Evolutionary conservation across 35 echinoderm and acorn worm genomes (phyloP), one percentile per base, ranked within the genome.

Genomic region (Patiria miniata): DNA sequence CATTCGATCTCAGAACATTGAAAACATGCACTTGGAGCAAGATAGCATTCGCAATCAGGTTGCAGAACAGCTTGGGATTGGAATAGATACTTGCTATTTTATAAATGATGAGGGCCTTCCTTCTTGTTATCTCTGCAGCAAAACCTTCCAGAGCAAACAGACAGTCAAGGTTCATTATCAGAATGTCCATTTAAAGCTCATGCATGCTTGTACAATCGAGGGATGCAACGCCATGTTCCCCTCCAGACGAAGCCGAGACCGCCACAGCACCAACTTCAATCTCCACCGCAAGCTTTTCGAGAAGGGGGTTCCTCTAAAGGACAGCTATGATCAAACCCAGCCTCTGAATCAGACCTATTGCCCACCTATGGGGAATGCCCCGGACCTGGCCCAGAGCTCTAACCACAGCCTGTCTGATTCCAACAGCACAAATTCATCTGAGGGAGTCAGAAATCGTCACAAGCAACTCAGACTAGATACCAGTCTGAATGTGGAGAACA

Each of bases 261-360:
- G 85, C 73, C 85, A 87, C 50, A 87, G 85, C 68, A 47, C 60
- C 32, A 87, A 87, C 40, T n/a, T 78, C 16, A 87, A 87, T 68
- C 40, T 87, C 18, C 85, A 87, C 47, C 29, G 85, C 14, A 78
- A 87, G 28, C 39, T 87, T 30, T 33, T 77, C 19, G 65, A 73
- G 34, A 73, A 73, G 34, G 65, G 65, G 7, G 65, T 73, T 73
- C 65, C 65, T 73, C 34, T 73, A 30, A 73, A 73, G 29, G 65
- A 73, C 26, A 23, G 65, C 26, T 73, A 26, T 23, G 65, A 73
- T 73, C 65, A 73, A 34, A 30, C 34, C 9, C 65, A 23, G 26
- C 65, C 65, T 9, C 65, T 23, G 14, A 34, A 73, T 26, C 65
- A 12, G 65, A 73, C 65, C 8, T 73, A 32, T 30, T 26, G 65